Conservation (phyloP, 2,797 vertebrate genomes). For the Scomberomorus guttatus region DNA sequence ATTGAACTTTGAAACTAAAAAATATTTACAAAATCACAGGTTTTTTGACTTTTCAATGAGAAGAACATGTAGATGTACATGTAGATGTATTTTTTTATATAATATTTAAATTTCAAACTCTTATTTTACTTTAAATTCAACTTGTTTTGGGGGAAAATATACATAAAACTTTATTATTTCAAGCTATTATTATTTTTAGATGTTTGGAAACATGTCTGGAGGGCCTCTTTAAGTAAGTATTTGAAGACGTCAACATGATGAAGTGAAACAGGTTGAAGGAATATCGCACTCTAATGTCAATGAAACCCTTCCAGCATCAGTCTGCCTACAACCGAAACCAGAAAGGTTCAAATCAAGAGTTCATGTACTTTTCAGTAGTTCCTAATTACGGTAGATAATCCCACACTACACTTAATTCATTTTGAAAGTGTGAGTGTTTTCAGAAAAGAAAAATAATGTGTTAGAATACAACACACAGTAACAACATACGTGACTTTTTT, state of each 20-base stretch:
- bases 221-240: too few species aligned
- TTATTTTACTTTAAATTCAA: too few species aligned
- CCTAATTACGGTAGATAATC: neutral
- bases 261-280: neutral
- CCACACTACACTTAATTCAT: neutral
- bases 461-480: neutral
- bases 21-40: too few species aligned
- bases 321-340: conserved; percentile 27
- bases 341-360: conserved; percentile 15
- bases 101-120: too few species aligned
- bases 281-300: neutral
- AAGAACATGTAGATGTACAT: too few species aligned
- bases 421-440: neutral
- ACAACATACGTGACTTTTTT: neutral
- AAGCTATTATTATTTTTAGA: too few species aligned
- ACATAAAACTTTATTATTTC: too few species aligned
- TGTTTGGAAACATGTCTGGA: too few species aligned
- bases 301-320: neutral
- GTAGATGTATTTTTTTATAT: too few species aligned
- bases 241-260: neutral
- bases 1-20: too few species aligned
- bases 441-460: neutral
- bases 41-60: too few species aligned
- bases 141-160: too few species aligned
- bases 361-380: conserved; percentile 10